Percentiles rank a stretch among this genome's conserved stretches.
phyloP scores from a whole-genome alignment of 2,113 vertebrate species.

The Bambusicola thoracicus region DNA sequence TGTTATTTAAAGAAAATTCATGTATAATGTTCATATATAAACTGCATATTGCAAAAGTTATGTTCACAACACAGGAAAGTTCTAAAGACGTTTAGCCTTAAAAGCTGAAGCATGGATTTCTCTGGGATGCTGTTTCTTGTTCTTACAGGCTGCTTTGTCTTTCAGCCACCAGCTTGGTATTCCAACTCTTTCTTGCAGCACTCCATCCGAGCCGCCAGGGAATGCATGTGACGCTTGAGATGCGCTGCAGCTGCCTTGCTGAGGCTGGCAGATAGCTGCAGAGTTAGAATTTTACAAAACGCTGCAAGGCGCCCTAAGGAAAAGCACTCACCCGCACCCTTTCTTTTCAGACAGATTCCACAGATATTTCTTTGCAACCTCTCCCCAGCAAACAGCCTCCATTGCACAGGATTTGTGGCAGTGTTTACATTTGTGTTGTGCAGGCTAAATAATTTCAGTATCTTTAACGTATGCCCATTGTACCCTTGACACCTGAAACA shows the following conservation, averaged over 20 bases:
- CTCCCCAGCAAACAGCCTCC: not conserved
- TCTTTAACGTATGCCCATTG: not conserved
- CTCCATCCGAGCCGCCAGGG: not conserved
- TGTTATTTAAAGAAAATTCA: not conserved
- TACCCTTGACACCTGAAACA: not conserved
- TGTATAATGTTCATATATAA: not conserved
- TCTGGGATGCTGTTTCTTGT: not conserved
- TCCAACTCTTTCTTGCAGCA: not conserved
- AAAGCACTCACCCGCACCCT: not conserved
- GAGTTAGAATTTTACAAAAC: not conserved
- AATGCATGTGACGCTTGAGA: fast-evolving
- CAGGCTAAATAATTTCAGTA: not conserved
- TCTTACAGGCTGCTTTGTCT: not conserved
- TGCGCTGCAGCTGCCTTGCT: not conserved
- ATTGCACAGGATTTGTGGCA: fast-evolving
- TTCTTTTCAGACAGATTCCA: not conserved
- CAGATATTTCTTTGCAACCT: not conserved
- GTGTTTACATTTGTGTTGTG: not conserved
- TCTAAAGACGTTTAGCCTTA: not conserved
- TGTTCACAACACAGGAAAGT: not conserved
- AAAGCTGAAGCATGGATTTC: not conserved
- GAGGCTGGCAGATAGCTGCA: not conserved
- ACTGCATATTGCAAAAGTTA: not conserved
- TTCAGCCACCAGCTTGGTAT: not conserved
- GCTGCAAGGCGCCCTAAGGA: not conserved